Conservation (phyloP, 1,140 invertebrate genomes). For the Drosophila tristis region DNA sequence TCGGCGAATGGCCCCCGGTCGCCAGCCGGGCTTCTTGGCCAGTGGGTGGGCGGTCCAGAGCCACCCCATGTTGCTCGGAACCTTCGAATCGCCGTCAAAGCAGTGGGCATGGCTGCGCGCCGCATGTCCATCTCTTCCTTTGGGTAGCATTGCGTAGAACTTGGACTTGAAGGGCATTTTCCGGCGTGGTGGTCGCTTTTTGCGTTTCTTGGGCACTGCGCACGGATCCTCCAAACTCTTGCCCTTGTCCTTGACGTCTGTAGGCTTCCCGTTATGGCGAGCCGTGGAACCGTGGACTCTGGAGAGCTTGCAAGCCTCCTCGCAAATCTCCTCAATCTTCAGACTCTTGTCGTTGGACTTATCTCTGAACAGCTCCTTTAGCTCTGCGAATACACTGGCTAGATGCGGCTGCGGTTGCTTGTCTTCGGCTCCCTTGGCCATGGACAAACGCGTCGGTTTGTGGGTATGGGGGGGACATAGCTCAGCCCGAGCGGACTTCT, state of each 20-base stretch:
- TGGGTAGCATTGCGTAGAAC: conserved; percentile 28
- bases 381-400: conserved; percentile 60
- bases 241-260: no score
- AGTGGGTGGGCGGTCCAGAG: conserved; percentile 69
- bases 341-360: not conserved
- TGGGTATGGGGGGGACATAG: no score
- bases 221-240: not conserved
- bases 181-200: not conserved
- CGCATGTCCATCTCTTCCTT: not conserved
- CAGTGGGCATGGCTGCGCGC: conserved; percentile 16
- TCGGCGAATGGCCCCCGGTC: conserved; percentile 73
- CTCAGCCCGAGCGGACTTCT: conserved; percentile 9
- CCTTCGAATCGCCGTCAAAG: conserved; percentile 22
- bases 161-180: conserved; percentile 27
- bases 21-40: conserved; percentile 59
- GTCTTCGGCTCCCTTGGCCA: not conserved
- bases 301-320: conserved; percentile 42
- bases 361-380: conserved; percentile 51
- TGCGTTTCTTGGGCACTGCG: not conserved
- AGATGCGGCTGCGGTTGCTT: conserved; percentile 22
- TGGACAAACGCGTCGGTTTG: not conserved
- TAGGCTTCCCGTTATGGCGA: no score
- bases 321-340: conserved; percentile 49
- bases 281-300: conserved; percentile 4
- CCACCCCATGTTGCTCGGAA: conserved; percentile 82